These are phyloP conservation scores for Brachypodius melanocephalos DNA, from an alignment of 2,113 vertebrate species.

Conservation along the genomic window DNA sequence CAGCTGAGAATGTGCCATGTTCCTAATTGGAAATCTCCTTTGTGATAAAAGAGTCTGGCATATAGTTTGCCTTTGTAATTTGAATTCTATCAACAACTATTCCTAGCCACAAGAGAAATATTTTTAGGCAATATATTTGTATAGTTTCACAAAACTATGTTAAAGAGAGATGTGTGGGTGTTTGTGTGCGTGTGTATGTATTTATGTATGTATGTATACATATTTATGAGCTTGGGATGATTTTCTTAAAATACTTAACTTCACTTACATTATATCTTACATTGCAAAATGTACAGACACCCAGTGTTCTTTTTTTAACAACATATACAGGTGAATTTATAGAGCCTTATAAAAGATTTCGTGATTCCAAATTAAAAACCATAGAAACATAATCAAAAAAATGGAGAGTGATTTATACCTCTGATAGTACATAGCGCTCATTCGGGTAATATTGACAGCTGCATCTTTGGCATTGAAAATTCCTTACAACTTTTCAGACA, in stretches of 20 bases:
- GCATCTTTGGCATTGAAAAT: slow-evolving; percentile 85
- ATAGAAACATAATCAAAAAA: slow-evolving; percentile 76
- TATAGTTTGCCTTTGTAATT: slow-evolving; percentile 39
- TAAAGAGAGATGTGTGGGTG: slow-evolving; percentile 70
- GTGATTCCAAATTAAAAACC: slow-evolving; percentile 78
- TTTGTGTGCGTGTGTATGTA: not conserved
- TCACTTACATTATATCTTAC: slow-evolving; percentile 78
- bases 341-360: slow-evolving; percentile 74
- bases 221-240: slow-evolving; percentile 58
- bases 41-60: slow-evolving; percentile 49
- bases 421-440: slow-evolving; percentile 74
- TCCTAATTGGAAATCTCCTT: slow-evolving; percentile 67
- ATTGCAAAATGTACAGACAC: slow-evolving; percentile 84
- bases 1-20: slow-evolving; percentile 50
- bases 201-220: not conserved
- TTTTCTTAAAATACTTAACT: slow-evolving; percentile 77
- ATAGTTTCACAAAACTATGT: slow-evolving; percentile 72
- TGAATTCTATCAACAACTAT: slow-evolving; percentile 68
- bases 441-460: slow-evolving; percentile 73
- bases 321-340: slow-evolving; percentile 77
- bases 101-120: slow-evolving; percentile 73
- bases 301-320: slow-evolving; percentile 74
- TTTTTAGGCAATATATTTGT: slow-evolving; percentile 68
- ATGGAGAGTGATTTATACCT: slow-evolving; percentile 71
- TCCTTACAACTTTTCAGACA: slow-evolving; percentile 74